A percentile compares a stretch with the other conserved stretches of the same genome.
Conservation (phyloP, 1,140 invertebrate genomes). For the Heliconius hewitsoni region DNA sequence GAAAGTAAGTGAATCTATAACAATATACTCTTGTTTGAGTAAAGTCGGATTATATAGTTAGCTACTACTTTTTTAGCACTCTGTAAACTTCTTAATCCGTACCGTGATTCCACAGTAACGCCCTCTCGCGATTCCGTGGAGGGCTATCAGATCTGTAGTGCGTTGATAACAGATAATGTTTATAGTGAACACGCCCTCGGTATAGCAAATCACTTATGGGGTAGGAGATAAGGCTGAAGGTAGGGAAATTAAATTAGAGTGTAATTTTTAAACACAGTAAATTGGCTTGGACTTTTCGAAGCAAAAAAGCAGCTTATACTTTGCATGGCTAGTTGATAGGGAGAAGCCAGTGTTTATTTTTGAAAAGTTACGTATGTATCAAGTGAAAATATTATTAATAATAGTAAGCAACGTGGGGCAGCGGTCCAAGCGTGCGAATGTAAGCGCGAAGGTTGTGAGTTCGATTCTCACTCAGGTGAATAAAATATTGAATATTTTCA, state of each 20-base stretch:
- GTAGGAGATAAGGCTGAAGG: neutral
- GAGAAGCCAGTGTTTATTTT: too few relatives aligned
- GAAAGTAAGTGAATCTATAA: too few relatives aligned
- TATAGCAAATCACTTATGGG: neutral
- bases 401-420: too few relatives aligned
- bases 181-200: neutral
- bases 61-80: neutral
- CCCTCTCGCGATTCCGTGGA: neutral
- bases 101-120: neutral
- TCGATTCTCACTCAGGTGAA: too few relatives aligned
- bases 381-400: too few relatives aligned
- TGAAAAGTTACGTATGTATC: too few relatives aligned
- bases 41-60: too few relatives aligned
- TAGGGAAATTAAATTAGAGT: neutral
- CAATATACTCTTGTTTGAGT: too few relatives aligned
- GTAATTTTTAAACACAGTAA: neutral
- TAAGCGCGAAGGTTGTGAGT: too few relatives aligned
- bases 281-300: neutral
- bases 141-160: neutral
- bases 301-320: neutral
- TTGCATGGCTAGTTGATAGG: neutral
- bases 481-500: too few relatives aligned
- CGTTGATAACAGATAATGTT: neutral
- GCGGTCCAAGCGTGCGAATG: too few relatives aligned
- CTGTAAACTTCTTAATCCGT: neutral